Evolutionary conservation across 2,888 invertebrate genomes (phyloP), one percentile per base, ranked within the genome.

Genomic region (Chesias legatella): DNA sequence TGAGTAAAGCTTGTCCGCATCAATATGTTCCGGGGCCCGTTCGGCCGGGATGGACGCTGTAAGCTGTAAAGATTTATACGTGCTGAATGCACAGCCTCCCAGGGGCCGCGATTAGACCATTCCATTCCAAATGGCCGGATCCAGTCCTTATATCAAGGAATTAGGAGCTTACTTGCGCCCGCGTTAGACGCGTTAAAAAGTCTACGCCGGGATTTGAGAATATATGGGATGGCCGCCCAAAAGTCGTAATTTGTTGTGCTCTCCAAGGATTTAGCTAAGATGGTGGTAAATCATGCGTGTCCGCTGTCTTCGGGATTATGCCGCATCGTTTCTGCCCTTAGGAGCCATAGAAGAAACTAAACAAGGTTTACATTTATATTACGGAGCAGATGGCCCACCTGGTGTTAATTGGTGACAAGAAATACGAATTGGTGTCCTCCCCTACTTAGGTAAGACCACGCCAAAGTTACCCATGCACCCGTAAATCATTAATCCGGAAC

Each of bases 111-210:
- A 57, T 55, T 55, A 53, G 47, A 34, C 41, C 43, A 40, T 44
- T 42, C 46, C 45, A 47, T 27, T 39, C 41, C 35, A 38, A 56
- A 48, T 39, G 44, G 46, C 53, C 45, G 53, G 55, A 56, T 60
- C 56, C 58, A 47, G 41, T 53, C 68, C 64, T 67, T 67, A 66
- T 67, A 69, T 70, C 70, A 67, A 43, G 59, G 71, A 50, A 63
- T 66, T 66, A 66, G 56, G 33, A 50, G 60, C 57, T 66, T 56
- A 59, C 30, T 32, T 41, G 33, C 41, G 40, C 56, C 49, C 57
- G 46, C 48, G 46, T 46, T 38, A 48, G 48, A 43, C 29, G 49
- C 45, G 49, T 48, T 51, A 51, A 50, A 54, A 54, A 52, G 38
- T 52, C 52, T 33, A 43, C 49, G 33, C 41, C 13, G 39, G 55